A percentile compares a stretch with the other conserved stretches of the same genome.
These are phyloP conservation scores for Drosophila neonasuta DNA, from an alignment of 2,888 invertebrate species.

Conservation along the genomic window DNA sequence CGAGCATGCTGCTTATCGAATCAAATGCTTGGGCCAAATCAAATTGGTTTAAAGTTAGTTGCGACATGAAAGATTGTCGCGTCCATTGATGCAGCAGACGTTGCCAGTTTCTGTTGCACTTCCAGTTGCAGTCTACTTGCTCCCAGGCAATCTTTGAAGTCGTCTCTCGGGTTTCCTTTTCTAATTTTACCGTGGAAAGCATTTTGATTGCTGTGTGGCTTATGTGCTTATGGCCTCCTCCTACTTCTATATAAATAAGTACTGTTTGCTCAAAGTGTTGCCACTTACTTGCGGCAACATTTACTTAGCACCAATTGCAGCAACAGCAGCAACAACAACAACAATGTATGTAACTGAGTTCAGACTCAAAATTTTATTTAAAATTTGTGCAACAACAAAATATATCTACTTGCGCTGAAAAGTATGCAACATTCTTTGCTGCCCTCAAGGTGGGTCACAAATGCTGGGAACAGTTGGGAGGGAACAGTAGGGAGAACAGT, in stretches of 20 bases:
- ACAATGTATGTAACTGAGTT: slow-evolving; percentile 42
- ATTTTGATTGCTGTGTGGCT: slow-evolving; percentile 47
- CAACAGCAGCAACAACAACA: slow-evolving; percentile 32
- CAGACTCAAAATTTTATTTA: slow-evolving; percentile 71
- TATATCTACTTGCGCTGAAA: slow-evolving; percentile 29
- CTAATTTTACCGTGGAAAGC: slow-evolving; percentile 27
- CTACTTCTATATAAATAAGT: slow-evolving; percentile 11
- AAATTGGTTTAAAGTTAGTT: slow-evolving; percentile 74
- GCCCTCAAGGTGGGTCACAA: not conserved
- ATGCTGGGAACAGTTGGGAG: not conserved
- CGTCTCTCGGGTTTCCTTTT: slow-evolving; percentile 16
- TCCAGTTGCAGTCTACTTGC: slow-evolving; percentile 2
- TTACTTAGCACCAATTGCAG: slow-evolving; percentile 71
- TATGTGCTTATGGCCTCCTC: slow-evolving; percentile 10
- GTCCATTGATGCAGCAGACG: slow-evolving; percentile 49
- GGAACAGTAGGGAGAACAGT: not conserved
- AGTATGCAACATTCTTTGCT: slow-evolving; percentile 58
- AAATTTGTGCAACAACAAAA: slow-evolving; percentile 40
- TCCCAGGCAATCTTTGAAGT: slow-evolving; percentile 31
- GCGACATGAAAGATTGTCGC: slow-evolving; percentile 76
- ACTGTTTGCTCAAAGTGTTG: slow-evolving; percentile 50
- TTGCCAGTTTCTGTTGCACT: slow-evolving; percentile 26
- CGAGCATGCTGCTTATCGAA: slow-evolving; percentile 70
- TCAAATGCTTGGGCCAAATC: slow-evolving; percentile 71
- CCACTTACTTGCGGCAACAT: slow-evolving; percentile 77